phyloP scores from a whole-genome alignment of 2,797 vertebrate species.

The Alfaro cultratus region DNA sequence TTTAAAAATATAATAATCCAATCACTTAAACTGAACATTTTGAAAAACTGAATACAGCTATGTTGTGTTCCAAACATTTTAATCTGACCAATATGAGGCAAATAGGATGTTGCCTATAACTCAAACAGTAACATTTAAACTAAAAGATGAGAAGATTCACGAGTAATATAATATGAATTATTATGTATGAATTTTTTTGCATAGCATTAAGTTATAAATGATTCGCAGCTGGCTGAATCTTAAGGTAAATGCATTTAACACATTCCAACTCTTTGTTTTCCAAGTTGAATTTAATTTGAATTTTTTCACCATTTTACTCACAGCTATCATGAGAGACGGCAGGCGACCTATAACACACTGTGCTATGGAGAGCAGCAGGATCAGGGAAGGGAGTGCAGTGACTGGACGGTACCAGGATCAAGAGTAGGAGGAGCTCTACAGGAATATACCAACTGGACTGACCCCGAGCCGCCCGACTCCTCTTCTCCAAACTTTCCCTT shows the following conservation, averaged over 20 bases:
- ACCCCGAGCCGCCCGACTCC: conserved; percentile 37
- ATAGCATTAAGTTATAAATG: neutral
- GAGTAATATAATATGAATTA: neutral
- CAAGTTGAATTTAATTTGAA: conserved; percentile 1
- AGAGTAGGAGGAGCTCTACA: conserved; percentile 63
- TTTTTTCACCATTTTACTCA: conserved; percentile 26
- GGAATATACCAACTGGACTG: conserved; percentile 66
- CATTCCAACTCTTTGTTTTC: neutral
- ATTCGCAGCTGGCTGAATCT: neutral
- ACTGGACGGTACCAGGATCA: conserved; percentile 66
- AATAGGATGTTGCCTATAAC: neutral
- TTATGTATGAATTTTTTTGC: neutral
- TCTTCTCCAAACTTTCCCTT: conserved; percentile 65
- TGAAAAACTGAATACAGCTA: neutral
- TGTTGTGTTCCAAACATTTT: neutral
- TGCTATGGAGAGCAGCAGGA: conserved; percentile 58
- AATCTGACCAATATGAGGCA: neutral
- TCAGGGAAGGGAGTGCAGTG: conserved; percentile 57
- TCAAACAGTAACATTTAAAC: neutral
- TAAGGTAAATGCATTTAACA: neutral
- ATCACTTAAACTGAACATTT: neutral
- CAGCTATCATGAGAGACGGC: conserved; percentile 74
- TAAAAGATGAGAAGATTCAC: neutral
- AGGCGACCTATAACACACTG: conserved; percentile 53
- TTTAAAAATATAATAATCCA: neutral